Conservation (phyloP, 2,888 invertebrate genomes). For the Apodemia zela region DNA sequence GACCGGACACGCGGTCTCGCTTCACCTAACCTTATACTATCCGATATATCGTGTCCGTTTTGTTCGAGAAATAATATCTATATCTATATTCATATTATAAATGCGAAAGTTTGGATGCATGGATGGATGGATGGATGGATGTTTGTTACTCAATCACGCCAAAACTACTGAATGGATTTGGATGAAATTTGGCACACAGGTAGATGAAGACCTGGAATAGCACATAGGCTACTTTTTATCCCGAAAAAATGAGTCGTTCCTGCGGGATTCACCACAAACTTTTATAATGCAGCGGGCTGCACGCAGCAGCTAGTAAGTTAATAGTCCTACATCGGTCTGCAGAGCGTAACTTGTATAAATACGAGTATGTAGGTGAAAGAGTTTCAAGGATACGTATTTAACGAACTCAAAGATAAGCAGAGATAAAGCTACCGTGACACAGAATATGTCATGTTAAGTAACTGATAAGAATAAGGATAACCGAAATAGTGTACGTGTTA, state of each 20-base stretch:
- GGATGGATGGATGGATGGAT: too few relatives aligned
- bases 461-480: constrained; percentile 2
- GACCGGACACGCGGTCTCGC: constrained; percentile 44
- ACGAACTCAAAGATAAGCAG: not conserved
- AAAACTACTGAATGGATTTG: too few relatives aligned
- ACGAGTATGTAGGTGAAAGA: not conserved
- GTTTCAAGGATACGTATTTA: not conserved
- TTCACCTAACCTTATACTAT: constrained; percentile 1
- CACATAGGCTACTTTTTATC: too few relatives aligned
- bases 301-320: too few relatives aligned
- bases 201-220: too few relatives aligned
- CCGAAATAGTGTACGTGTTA: not conserved
- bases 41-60: constrained; percentile 8
- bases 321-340: not conserved
- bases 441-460: not conserved
- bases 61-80: not conserved
- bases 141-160: too few relatives aligned
- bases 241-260: too few relatives aligned
- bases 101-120: too few relatives aligned
- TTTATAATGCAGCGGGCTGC: too few relatives aligned
- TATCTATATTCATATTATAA: too few relatives aligned
- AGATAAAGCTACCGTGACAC: constrained; percentile 4
- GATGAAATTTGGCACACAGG: too few relatives aligned
- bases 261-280: too few relatives aligned
- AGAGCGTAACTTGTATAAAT: not conserved